Conservation (phyloP, 1,140 invertebrate genomes). For the Mycetomoellerius zeteki region DNA sequence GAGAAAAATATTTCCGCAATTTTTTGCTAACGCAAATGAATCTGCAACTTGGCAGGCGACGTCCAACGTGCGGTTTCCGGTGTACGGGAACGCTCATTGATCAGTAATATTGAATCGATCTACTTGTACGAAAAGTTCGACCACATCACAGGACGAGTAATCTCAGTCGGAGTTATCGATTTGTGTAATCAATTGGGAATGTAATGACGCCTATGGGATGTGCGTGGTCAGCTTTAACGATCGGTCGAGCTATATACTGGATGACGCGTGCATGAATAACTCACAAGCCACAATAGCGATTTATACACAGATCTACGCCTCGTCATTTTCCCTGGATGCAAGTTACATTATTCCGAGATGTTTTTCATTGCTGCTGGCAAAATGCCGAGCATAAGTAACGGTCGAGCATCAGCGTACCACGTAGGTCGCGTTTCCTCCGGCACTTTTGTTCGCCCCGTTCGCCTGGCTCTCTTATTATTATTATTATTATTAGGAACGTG, state of each 20-base stretch:
- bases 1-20: constrained; percentile 50
- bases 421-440: constrained; percentile 66
- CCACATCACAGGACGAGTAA: background rate
- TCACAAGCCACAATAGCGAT: constrained; percentile 24
- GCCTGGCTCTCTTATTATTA: constrained; percentile 58
- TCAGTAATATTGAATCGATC: constrained; percentile 42
- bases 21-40: constrained; percentile 58
- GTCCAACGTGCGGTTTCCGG: constrained; percentile 2
- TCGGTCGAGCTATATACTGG: background rate
- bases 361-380: constrained; percentile 80
- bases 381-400: constrained; percentile 76
- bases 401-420: constrained; percentile 61
- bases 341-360: constrained; percentile 75
- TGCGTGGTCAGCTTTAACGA: background rate
- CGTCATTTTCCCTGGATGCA: constrained; percentile 67
- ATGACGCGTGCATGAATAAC: constrained; percentile 59
- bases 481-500: constrained; percentile 54
- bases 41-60: constrained; percentile 56
- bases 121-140: background rate
- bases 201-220: constrained; percentile 17
- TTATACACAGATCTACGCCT: constrained; percentile 45
- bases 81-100: constrained; percentile 19
- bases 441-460: constrained; percentile 60
- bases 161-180: constrained; percentile 19
- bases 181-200: constrained; percentile 34